These are phyloP conservation scores for Chesias legatella DNA, from an alignment of 2,888 invertebrate genomes.

Conservation along the genomic window DNA sequence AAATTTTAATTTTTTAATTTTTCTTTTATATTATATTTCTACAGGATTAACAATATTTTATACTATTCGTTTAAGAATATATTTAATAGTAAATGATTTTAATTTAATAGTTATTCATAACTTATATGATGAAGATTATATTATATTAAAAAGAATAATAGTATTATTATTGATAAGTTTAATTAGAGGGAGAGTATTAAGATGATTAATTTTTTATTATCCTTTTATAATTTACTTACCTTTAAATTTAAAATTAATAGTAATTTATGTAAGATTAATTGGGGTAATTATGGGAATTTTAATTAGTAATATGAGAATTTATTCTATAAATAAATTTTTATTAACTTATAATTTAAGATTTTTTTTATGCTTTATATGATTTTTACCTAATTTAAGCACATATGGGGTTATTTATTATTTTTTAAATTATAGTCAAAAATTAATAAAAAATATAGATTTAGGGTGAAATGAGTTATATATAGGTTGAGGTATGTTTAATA, in stretches of 20 bases:
- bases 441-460: conserved; percentile 68
- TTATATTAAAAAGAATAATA: conserved; percentile 72
- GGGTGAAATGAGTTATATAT: conserved; percentile 73
- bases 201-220: conserved; percentile 76
- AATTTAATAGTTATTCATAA: conserved; percentile 70
- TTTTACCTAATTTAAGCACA: conserved; percentile 73
- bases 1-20: conserved; percentile 76
- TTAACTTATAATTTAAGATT: conserved; percentile 48
- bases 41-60: conserved; percentile 80
- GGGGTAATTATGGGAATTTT: conserved; percentile 63
- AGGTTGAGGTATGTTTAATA: conserved; percentile 57
- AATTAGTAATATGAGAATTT: conserved; percentile 64
- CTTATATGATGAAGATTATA: conserved; percentile 71
- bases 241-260: conserved; percentile 73
- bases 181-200: conserved; percentile 76
- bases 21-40: conserved; percentile 78
- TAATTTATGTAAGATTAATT: conserved; percentile 69
- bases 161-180: conserved; percentile 74
- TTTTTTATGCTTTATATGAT: conserved; percentile 72
- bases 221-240: conserved; percentile 78
- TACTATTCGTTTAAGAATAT: conserved; percentile 79
- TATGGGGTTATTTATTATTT: conserved; percentile 66
- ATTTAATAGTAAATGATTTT: conserved; percentile 71
- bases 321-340: conserved; percentile 63
- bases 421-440: conserved; percentile 59